Base-by-base conservation (phyloP, 2,888 invertebrate species). In the Caenorhabditis sp. region DNA sequence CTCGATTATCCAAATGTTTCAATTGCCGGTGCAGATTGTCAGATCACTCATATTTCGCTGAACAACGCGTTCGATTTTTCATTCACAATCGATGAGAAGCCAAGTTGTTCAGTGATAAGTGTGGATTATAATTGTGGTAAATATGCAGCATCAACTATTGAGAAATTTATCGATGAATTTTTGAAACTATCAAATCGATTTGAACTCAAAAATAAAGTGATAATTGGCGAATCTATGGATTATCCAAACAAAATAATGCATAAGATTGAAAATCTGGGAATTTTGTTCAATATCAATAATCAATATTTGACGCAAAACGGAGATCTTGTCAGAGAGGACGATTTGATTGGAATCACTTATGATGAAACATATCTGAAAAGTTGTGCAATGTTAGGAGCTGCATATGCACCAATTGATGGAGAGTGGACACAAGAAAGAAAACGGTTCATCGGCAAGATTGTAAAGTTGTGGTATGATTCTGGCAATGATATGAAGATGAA, bases 21-120 rank as follows among this genome's bases (percentile, higher is more conserved):
- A 1, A 66, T 86, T 17, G 58, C 58, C 6, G 77, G 77, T 1
- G 54, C 67, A 0, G 27, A 58, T 5, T 66, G 73, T 36, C 66
- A 64, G 26, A 76, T 85, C 27, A 62, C 63, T 3, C 86, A 86
- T 61, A 27, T 83, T 2, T 82, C 84, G 4, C 67, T 79, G 53
- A 85, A 84, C 51, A 77, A 77, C 17, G 78, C 81, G 17, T 86
- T 86, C 57, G 78, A 82, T 55, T 70, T 85, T 21, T 82, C 83
- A 1, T 76, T 81, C 36, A 86, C 85, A 5, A 70, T 86, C 10
- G 86, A 86, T 54, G 84, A 85, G 37, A 77, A 80, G 10, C 76
- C 68, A 0, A 58, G 67, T 2, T 78, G 73, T 26, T 43, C 79
- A 19, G 21, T 72, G 23, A 63, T 86, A 24, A 62, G 76, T 14